These are phyloP conservation scores for Ptilorrhoa leucosticta DNA, from an alignment of 2,113 vertebrate genomes.

Conservation along the genomic window DNA sequence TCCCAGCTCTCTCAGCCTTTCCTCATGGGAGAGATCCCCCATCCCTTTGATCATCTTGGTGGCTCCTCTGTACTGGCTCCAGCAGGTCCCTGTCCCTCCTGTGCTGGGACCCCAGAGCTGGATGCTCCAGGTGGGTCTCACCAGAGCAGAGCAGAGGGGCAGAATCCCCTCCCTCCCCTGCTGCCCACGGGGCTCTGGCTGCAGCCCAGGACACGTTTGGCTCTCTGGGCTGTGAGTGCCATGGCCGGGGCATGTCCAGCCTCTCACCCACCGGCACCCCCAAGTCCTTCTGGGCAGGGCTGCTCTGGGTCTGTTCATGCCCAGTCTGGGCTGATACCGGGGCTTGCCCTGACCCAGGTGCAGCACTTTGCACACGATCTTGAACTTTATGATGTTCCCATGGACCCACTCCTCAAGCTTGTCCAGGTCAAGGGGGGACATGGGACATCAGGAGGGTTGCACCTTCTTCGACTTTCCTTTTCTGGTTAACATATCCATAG, in stretches of 20 bases:
- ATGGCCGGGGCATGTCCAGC: background rate
- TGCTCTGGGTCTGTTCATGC: background rate
- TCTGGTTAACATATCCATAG: background rate
- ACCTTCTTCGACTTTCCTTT: background rate
- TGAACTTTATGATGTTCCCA: background rate
- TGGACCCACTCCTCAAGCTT: background rate
- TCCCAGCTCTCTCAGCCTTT: background rate
- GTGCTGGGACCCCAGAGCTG: background rate
- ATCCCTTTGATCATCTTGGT: background rate
- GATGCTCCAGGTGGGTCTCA: background rate
- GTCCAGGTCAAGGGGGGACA: background rate
- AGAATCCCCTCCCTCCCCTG: background rate
- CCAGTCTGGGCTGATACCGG: background rate
- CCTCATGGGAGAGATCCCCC: accelerated
- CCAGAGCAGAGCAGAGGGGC: background rate
- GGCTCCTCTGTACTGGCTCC: accelerated
- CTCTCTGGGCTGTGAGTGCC: background rate
- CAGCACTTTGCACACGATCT: background rate
- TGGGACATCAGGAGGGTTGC: background rate
- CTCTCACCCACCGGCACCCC: background rate
- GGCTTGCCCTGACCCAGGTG: accelerated
- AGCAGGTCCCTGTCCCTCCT: background rate
- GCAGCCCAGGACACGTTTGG: background rate
- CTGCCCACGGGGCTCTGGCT: background rate
- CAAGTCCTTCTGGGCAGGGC: background rate